phyloP scores from a whole-genome alignment of 2,113 vertebrate genomes.

The Varanus komodoensis region DNA sequence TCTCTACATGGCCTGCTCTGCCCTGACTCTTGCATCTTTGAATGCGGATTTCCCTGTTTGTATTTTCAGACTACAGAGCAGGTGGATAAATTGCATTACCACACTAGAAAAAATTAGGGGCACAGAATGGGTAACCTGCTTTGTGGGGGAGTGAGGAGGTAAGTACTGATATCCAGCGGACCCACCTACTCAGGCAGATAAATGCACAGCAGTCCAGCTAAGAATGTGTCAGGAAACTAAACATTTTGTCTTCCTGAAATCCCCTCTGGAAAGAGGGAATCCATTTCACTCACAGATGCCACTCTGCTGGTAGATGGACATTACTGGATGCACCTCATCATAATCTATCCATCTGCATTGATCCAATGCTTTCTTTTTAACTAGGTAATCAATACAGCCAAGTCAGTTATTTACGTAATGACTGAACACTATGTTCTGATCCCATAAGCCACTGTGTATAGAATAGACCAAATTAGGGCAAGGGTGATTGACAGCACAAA shows the following conservation, averaged over 20 bases:
- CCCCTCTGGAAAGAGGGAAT: not conserved
- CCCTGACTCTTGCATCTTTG: not conserved
- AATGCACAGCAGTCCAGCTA: too few species aligned
- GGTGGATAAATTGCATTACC: not conserved
- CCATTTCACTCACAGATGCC: not conserved
- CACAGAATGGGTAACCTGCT: too few species aligned
- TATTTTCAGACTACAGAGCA: not conserved
- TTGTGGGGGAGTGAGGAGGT: too few species aligned
- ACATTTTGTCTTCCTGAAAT: too few species aligned
- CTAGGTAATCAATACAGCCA: not conserved
- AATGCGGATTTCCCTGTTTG: not conserved
- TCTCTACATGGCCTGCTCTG: not conserved
- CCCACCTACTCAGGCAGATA: too few species aligned
- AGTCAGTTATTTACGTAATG: not conserved
- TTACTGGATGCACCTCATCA: not conserved
- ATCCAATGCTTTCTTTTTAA: not conserved
- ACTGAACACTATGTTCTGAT: not conserved
- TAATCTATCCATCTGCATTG: not conserved
- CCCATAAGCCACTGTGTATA: not conserved
- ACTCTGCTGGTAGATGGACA: not conserved
- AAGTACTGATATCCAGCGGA: too few species aligned
- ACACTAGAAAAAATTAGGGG: not conserved
- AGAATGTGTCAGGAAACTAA: too few species aligned
- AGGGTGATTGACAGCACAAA: not conserved
- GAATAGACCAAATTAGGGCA: not conserved